Conservation (phyloP, 2,113 vertebrate genomes). For the Xyrauchen texanus region DNA sequence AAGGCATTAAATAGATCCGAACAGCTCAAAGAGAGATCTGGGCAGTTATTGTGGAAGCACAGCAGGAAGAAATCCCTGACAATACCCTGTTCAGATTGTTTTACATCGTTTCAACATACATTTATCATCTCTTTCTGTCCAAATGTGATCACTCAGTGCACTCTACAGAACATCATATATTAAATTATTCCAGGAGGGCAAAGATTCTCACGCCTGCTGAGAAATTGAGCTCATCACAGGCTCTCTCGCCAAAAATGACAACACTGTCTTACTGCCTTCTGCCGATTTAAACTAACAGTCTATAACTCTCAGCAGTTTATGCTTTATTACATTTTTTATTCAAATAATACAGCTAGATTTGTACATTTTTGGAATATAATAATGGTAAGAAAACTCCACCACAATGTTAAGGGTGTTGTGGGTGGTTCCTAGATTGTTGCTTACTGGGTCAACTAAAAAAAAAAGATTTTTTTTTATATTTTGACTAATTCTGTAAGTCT, state of each 20-base stretch:
- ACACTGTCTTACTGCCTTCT: background rate
- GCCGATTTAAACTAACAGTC: conserved; percentile 24
- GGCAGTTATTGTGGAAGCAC: conserved; percentile 54
- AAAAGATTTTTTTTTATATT: too few species aligned
- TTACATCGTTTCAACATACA: conserved; percentile 57
- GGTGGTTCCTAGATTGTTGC: too few species aligned
- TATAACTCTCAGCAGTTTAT: conserved; percentile 7
- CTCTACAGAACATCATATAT: conserved; percentile 40
- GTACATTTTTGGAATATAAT: too few species aligned
- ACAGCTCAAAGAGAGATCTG: conserved; percentile 59
- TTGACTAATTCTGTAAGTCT: too few species aligned
- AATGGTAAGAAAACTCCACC: too few species aligned
- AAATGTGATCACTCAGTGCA: conserved; percentile 35
- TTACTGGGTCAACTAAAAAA: too few species aligned
- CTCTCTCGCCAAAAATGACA: conserved; percentile 8
- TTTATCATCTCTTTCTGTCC: conserved; percentile 51
- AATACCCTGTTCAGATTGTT: conserved; percentile 57
- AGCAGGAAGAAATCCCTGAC: conserved; percentile 54
- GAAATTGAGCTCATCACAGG: background rate
- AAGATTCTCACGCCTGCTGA: conserved; percentile 1
- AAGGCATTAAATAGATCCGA: conserved; percentile 66
- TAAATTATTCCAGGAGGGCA: conserved; percentile 32
- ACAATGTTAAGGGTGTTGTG: too few species aligned
- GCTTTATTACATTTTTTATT: too few species aligned
- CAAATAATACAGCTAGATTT: too few species aligned